A percentile compares a stretch with the other conserved stretches of the same genome.
These are phyloP conservation scores for Pseudomyrmex gracilis DNA, from an alignment of 1,140 invertebrate genomes.

Conservation along the genomic window DNA sequence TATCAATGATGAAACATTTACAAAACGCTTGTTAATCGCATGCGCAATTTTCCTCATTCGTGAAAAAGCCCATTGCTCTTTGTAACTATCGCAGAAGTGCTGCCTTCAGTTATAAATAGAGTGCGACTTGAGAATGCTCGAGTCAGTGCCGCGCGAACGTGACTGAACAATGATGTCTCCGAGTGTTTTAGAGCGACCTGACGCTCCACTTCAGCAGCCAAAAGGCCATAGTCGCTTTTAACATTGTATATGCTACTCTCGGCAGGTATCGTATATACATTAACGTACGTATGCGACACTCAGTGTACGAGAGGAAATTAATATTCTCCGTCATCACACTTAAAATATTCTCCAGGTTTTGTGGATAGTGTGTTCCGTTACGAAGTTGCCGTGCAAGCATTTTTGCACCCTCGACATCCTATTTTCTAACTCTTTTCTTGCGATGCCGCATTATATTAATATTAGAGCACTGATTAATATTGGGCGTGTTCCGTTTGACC, in stretches of 20 bases:
- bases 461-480: too few species aligned
- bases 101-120: conserved; percentile 67
- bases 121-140: conserved; percentile 63
- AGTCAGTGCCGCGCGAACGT: conserved; percentile 76
- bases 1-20: too few species aligned
- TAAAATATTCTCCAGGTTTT: conserved; percentile 42
- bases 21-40: conserved; percentile 13
- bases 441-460: too few species aligned
- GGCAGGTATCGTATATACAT: conserved; percentile 23
- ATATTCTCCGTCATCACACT: conserved; percentile 17
- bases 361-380: conserved; percentile 29
- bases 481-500: too few species aligned
- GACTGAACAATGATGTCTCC: conserved; percentile 81
- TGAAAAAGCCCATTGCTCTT: conserved; percentile 23
- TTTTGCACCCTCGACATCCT: neutral
- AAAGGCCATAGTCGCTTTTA: conserved; percentile 59
- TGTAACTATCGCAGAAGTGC: conserved; percentile 47
- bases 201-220: conserved; percentile 62
- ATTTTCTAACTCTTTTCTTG: neutral
- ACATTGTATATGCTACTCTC: conserved; percentile 26
- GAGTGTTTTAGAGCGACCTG: conserved; percentile 61
- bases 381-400: neutral
- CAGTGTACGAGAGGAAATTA: conserved; percentile 31
- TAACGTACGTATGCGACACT: neutral
- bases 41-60: conserved; percentile 25